Conservation (phyloP, 1,140 invertebrate species). For the Physella acuta region DNA sequence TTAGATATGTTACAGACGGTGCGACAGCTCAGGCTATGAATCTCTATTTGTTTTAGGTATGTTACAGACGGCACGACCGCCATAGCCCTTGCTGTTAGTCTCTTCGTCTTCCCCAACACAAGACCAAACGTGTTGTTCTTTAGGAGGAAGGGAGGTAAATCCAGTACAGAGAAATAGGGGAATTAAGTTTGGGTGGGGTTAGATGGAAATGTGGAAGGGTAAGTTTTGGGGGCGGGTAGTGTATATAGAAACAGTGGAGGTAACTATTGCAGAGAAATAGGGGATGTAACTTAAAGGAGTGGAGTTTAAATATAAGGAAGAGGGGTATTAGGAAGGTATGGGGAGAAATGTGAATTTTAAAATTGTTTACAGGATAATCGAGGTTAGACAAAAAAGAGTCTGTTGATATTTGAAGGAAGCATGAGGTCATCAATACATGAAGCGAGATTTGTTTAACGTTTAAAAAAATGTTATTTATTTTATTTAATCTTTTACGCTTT, state of each 20-base stretch:
- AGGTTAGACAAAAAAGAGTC: not conserved
- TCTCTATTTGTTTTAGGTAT: not conserved
- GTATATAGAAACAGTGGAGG: not conserved
- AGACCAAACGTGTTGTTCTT: slow-evolving; percentile 17
- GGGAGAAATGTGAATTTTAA: not conserved
- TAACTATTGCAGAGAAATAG: not conserved
- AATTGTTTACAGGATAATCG: not conserved
- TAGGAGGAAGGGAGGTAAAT: slow-evolving; percentile 11
- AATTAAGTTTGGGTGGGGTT: not conserved
- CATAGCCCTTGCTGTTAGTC: not conserved
- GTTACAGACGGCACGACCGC: slow-evolving; percentile 1
- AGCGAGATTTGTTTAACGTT: too few species aligned
- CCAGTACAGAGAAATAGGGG: not conserved
- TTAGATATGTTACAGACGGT: slow-evolving; percentile 6
- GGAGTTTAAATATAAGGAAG: slow-evolving; percentile 3
- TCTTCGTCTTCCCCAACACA: slow-evolving; percentile 15
- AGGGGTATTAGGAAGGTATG: not conserved
- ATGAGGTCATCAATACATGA: too few species aligned
- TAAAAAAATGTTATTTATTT: too few species aligned
- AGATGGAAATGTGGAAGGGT: not conserved
- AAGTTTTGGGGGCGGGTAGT: not conserved
- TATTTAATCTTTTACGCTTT: too few species aligned
- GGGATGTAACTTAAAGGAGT: not conserved
- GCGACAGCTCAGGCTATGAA: not conserved
- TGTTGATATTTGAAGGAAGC: too few species aligned